A percentile compares a stretch with the other conserved stretches of the same genome.
Evolutionary conservation across 2,888 invertebrate genomes (phyloP).

Genomic region (Hirtodrosophila cameraria): DNA sequence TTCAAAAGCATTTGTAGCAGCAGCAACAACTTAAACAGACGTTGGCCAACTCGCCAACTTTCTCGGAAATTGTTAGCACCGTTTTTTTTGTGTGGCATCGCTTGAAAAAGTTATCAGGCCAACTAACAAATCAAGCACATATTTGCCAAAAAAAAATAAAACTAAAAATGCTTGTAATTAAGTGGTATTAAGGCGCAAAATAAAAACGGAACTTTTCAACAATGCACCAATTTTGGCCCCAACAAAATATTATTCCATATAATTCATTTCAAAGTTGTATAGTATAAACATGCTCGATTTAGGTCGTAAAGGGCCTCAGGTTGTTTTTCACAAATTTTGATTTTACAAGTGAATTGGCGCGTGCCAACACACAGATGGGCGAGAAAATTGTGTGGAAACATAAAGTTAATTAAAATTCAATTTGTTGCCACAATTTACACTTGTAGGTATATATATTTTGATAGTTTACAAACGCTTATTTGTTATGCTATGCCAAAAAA

Average conservation of each 20-base stretch:
- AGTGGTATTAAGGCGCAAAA: constrained; percentile 17
- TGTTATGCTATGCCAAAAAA: constrained; percentile 33
- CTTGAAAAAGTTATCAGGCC: constrained; percentile 54
- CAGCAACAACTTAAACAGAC: constrained; percentile 44
- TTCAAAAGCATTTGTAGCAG: constrained; percentile 47
- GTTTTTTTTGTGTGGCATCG: constrained; percentile 57
- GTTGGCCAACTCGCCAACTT: constrained; percentile 47
- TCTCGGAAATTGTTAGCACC: constrained; percentile 33
- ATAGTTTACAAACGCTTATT: not conserved
- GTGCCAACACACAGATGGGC: constrained; percentile 17
- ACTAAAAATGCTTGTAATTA: constrained; percentile 55
- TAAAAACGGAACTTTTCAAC: constrained; percentile 34
- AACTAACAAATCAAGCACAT: constrained; percentile 18
- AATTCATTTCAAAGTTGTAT: constrained; percentile 51
- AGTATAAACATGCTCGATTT: constrained; percentile 36
- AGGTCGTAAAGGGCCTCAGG: constrained; percentile 31
- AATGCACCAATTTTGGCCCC: constrained; percentile 15
- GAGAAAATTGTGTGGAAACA: constrained; percentile 1
- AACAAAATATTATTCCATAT: constrained; percentile 52
- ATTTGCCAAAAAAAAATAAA: constrained; percentile 29
- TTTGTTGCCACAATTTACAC: constrained; percentile 51
- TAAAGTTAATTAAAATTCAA: constrained; percentile 51
- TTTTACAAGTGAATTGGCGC: constrained; percentile 1
- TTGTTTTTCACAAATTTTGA: constrained; percentile 30
- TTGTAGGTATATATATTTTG: constrained; percentile 5